These are phyloP conservation scores for Octopus bimaculoides DNA, from an alignment of 1,140 invertebrate genomes.

Conservation along the genomic window DNA sequence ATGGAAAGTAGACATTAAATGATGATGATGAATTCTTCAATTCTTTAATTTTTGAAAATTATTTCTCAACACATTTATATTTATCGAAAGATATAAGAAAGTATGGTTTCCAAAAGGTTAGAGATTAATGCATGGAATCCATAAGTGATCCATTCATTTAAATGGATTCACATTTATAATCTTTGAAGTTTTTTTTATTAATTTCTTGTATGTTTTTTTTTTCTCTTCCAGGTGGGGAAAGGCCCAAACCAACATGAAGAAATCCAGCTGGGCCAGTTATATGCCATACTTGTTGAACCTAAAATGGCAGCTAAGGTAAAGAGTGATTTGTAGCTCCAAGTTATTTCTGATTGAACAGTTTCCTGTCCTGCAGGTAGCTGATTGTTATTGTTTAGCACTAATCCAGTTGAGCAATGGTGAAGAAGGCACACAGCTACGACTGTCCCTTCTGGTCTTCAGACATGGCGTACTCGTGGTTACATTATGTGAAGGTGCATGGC, in stretches of 20 bases:
- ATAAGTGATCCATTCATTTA: background rate
- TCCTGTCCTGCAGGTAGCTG: too few relatives aligned
- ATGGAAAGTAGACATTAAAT: too few relatives aligned
- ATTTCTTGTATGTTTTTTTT: background rate
- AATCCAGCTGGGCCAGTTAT: constrained; percentile 84
- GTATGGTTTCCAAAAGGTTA: background rate
- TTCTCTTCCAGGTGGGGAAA: constrained; percentile 65
- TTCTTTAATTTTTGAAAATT: too few relatives aligned
- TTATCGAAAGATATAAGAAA: background rate
- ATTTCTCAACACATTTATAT: background rate
- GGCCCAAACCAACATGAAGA: constrained; percentile 85
- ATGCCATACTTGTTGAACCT: constrained; percentile 85
- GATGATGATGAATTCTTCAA: too few relatives aligned
- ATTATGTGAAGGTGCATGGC: too few relatives aligned
- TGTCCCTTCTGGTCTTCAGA: too few relatives aligned
- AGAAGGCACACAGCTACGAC: too few relatives aligned
- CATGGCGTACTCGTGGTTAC: too few relatives aligned
- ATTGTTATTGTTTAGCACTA: too few relatives aligned
- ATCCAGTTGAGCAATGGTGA: too few relatives aligned
- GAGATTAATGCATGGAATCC: background rate
- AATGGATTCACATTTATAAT: background rate
- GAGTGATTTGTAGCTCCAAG: background rate
- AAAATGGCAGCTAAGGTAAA: constrained; percentile 72
- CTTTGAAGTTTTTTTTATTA: background rate
- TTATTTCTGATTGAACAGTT: too few relatives aligned